Evolutionary conservation across 2,113 vertebrate species (phyloP).

Genomic region (Mustelus asterias): DNA sequence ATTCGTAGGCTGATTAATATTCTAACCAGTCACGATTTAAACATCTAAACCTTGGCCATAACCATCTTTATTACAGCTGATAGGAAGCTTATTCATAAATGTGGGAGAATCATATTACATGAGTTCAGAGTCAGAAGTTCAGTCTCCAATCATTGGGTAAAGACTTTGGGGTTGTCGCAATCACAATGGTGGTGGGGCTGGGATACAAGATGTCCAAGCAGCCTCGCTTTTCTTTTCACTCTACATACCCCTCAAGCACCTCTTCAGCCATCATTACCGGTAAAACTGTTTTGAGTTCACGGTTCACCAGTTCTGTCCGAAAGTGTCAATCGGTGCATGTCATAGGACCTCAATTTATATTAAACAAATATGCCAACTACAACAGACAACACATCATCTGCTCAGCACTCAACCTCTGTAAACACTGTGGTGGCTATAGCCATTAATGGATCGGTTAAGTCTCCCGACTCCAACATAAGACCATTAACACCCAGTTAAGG

Average conservation of each 20-base stretch:
- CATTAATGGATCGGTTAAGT: background rate
- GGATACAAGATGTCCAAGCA: background rate
- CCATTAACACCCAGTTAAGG: background rate
- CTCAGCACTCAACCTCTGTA: background rate
- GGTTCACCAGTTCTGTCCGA: background rate
- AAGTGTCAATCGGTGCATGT: background rate
- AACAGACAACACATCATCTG: background rate
- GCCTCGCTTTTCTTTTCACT: background rate
- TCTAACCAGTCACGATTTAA: too few species aligned
- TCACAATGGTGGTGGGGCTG: background rate
- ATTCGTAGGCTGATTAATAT: too few species aligned
- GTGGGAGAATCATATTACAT: too few species aligned
- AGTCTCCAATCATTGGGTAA: too few species aligned
- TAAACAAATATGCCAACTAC: background rate
- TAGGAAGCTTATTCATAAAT: too few species aligned
- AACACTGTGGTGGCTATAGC: background rate
- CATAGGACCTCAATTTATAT: background rate
- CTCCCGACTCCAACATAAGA: background rate
- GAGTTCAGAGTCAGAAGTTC: too few species aligned
- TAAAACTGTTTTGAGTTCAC: background rate
- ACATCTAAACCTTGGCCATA: too few species aligned
- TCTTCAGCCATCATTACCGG: background rate
- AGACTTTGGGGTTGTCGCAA: too few species aligned
- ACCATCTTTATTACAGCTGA: too few species aligned
- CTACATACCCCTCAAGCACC: background rate